Conservation (phyloP, 1,140 invertebrate species). For the Aphelinus atriplicis region DNA sequence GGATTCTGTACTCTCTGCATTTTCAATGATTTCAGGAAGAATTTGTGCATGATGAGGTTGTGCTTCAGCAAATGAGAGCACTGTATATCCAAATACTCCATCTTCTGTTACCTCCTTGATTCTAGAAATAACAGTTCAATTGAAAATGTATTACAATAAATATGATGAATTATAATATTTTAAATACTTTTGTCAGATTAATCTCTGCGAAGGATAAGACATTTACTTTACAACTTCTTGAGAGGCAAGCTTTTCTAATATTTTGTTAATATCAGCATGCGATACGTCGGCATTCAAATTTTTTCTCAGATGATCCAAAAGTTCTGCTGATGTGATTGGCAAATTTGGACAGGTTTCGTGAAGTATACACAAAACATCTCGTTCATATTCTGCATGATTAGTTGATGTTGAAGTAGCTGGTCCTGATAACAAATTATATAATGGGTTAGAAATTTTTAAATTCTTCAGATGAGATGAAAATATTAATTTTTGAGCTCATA, state of each 20-base stretch:
- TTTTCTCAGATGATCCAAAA: conserved; percentile 73
- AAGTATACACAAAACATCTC: conserved; percentile 74
- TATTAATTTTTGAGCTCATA: conserved; percentile 4
- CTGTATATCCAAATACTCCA: conserved; percentile 62
- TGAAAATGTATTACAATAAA: conserved; percentile 16
- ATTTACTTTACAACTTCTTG: conserved; percentile 82
- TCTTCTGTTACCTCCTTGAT: conserved; percentile 64
- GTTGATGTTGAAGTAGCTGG: conserved; percentile 46
- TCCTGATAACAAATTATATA: conserved; percentile 42
- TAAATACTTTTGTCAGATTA: conserved; percentile 5
- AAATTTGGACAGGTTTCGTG: conserved; percentile 81
- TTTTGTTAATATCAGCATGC: conserved; percentile 76
- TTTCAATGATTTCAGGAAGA: conserved; percentile 49
- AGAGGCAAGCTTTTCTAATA: conserved; percentile 87
- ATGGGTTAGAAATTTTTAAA: not conserved
- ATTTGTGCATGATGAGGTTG: conserved; percentile 51
- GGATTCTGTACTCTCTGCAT: conserved; percentile 49
- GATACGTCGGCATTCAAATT: conserved; percentile 70
- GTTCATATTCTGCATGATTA: conserved; percentile 62
- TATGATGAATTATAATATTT: conserved; percentile 26
- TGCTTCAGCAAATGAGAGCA: conserved; percentile 57
- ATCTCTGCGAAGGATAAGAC: conserved; percentile 24
- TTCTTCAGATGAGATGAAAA: not conserved
- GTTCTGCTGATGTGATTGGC: conserved; percentile 78
- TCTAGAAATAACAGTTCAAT: conserved; percentile 42